These are phyloP conservation scores for Phyllostomus hastatus DNA, from an alignment of 2,113 vertebrate genomes.

Conservation along the genomic window DNA sequence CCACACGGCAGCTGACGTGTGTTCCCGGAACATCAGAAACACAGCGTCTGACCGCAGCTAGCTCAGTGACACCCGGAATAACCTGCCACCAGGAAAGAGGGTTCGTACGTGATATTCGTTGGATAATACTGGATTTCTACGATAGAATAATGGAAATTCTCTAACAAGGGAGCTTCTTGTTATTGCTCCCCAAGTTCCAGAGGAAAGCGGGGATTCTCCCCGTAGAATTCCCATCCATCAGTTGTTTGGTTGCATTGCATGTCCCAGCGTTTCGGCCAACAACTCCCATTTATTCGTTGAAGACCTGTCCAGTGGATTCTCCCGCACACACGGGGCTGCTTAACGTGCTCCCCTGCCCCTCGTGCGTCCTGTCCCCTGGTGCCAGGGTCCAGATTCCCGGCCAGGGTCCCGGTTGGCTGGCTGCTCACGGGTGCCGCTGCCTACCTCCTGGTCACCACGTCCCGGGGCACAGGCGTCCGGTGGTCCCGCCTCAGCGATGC, in stretches of 20 bases:
- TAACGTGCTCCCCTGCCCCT: not conserved
- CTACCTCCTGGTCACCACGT: not conserved
- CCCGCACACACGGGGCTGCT: too few species aligned
- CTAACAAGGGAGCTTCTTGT: too few species aligned
- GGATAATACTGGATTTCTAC: not conserved
- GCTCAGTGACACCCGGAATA: not conserved
- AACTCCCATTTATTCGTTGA: not conserved
- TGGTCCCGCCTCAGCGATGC: too few species aligned
- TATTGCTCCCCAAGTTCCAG: not conserved
- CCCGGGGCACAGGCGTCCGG: fast-evolving
- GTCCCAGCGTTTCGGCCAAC: not conserved
- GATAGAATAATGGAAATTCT: not conserved
- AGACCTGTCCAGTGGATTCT: not conserved
- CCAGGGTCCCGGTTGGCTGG: not conserved
- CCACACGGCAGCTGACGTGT: not conserved
- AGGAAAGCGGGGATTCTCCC: not conserved
- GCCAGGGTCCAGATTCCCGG: not conserved
- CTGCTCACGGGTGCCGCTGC: not conserved
- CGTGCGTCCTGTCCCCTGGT: not conserved
- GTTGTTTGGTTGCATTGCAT: not conserved
- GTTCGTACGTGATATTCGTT: not conserved
- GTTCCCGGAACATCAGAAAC: not conserved
- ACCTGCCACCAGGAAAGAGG: not conserved
- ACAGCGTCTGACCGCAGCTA: not conserved
- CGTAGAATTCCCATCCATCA: not conserved